A percentile compares a stretch with the other conserved stretches of the same genome.
Evolutionary conservation across 37 sponge, comb jelly and placozoan genomes (phyloP).

Genomic region (Beroe forskalii): DNA sequence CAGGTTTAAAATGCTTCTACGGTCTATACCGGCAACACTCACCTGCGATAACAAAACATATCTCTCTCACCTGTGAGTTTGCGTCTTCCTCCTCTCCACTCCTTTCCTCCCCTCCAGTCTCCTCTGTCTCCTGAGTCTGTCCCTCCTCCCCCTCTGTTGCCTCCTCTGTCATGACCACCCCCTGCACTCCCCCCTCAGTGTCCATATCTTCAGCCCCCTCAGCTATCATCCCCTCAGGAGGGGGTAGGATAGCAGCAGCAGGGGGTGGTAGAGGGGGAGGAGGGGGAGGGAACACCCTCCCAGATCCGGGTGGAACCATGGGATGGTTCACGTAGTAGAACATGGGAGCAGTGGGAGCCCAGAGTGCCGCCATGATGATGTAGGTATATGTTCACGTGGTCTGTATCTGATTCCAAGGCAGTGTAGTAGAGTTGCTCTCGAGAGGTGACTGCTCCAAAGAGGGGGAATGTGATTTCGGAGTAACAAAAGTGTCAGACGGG

Average conservation of each 20-base stretch:
- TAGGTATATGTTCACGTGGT: not conserved
- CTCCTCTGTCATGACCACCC: not conserved
- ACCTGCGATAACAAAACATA: no score
- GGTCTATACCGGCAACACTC: no score
- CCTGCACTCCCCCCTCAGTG: not conserved
- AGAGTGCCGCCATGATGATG: constrained; percentile 15
- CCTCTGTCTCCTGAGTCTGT: no score
- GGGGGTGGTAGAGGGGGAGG: not conserved
- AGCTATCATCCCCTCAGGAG: not conserved
- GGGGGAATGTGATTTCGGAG: not conserved
- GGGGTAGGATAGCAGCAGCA: not conserved
- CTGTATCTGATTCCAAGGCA: no score
- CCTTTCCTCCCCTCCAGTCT: no score
- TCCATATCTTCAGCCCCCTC: constrained; percentile 3
- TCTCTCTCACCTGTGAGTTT: no score
- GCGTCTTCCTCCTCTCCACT: no score
- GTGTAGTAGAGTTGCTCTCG: no score
- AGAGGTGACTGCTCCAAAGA: no score
- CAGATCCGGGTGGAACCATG: not conserved
- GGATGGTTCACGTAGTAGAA: constrained; percentile 48
- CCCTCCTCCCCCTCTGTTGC: no score
- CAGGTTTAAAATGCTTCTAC: no score
- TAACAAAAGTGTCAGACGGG: not conserved
- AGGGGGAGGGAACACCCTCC: not conserved
- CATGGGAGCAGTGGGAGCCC: constrained; percentile 10